Evolutionary conservation across 2,888 invertebrate genomes (phyloP).

Genomic region (Dicycla oo): DNA sequence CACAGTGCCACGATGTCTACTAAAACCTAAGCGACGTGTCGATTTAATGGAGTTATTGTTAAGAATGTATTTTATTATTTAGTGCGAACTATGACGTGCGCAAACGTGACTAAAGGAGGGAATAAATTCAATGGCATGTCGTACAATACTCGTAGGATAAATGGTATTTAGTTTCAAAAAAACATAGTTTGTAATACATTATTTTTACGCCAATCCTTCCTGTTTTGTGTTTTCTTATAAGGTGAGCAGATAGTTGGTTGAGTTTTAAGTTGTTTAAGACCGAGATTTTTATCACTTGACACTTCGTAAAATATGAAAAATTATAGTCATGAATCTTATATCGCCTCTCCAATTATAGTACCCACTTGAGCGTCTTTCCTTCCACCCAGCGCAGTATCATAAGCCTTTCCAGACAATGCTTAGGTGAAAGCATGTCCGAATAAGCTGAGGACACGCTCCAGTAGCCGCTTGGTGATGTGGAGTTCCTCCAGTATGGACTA

Average conservation of each 20-base stretch:
- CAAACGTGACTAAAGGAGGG: constrained; percentile 26
- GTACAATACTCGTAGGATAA: not conserved
- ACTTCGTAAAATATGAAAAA: not conserved
- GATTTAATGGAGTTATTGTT: constrained; percentile 7
- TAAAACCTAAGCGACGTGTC: not conserved
- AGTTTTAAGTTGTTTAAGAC: not conserved
- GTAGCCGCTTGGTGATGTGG: no score
- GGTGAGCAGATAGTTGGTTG: no score
- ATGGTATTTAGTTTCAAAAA: not conserved
- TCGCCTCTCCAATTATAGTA: no score
- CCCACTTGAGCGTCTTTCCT: no score
- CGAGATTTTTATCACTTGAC: not conserved
- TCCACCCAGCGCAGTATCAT: no score
- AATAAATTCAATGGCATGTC: constrained; percentile 22
- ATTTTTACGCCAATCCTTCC: not conserved
- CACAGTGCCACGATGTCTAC: not conserved
- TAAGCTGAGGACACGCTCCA: not conserved
- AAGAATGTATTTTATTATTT: constrained; percentile 20
- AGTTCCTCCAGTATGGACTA: no score
- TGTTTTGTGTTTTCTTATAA: not conserved
- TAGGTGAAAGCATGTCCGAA: not conserved
- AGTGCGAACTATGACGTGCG: not conserved
- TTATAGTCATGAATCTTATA: not conserved
- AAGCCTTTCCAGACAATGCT: no score
- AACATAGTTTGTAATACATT: not conserved